Evolutionary conservation across 2,888 invertebrate genomes (phyloP).

Genomic region (Phasia obesa): DNA sequence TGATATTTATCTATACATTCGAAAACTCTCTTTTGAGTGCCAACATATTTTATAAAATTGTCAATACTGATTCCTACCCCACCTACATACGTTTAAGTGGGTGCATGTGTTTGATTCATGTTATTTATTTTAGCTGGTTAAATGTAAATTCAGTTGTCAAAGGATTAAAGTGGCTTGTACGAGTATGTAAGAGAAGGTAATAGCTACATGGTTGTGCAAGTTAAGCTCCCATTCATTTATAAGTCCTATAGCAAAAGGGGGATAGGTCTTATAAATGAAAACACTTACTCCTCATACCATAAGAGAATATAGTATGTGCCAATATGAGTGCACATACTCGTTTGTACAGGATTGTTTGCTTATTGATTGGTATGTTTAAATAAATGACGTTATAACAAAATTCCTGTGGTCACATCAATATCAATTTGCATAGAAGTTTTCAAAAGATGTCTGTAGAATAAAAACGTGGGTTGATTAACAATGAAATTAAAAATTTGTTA

Average conservation of each 20-base stretch:
- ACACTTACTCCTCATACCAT: conserved; percentile 16
- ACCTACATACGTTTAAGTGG: background rate
- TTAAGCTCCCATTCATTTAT: conserved; percentile 31
- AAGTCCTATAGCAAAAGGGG: no score
- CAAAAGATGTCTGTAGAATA: conserved; percentile 25
- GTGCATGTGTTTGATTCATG: background rate
- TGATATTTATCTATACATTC: no score
- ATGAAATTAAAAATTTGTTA: no score
- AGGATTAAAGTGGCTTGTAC: conserved; percentile 57
- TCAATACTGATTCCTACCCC: conserved; percentile 23
- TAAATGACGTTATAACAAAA: conserved; percentile 70
- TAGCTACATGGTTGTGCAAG: conserved; percentile 27
- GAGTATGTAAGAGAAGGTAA: background rate
- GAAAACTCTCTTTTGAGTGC: no score
- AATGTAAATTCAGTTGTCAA: conserved; percentile 53
- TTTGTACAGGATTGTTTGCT: conserved; percentile 23
- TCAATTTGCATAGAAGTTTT: conserved; percentile 65
- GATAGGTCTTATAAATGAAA: conserved; percentile 11
- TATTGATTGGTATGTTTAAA: conserved; percentile 68
- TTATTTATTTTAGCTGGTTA: conserved; percentile 53
- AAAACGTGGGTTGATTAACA: background rate
- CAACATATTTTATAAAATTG: background rate
- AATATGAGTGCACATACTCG: background rate
- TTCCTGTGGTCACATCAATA: conserved; percentile 71
- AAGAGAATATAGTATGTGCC: background rate